Conservation (phyloP, 2,113 vertebrate species). For the Tachuris rubrigastra region DNA sequence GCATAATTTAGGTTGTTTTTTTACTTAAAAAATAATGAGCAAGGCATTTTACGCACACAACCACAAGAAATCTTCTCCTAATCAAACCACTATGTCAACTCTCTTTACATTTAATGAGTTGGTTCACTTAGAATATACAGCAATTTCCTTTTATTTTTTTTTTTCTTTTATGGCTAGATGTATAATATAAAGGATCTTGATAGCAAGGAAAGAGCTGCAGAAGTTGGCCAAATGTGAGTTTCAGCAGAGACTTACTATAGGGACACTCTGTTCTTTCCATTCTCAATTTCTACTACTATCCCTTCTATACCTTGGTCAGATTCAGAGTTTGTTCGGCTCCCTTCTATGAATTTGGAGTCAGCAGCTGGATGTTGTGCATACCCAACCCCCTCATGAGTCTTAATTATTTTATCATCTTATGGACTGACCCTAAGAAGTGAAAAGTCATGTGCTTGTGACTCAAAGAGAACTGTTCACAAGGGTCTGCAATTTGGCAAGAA, state of each 20-base stretch:
- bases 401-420: constrained; percentile 4
- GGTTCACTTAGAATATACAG: neutral
- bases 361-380: neutral
- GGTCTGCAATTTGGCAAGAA: constrained; percentile 39
- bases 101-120: neutral
- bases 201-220: neutral
- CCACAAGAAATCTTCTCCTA: neutral
- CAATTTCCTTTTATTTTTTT: neutral
- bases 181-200: neutral
- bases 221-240: neutral
- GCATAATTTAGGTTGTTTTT: constrained; percentile 13
- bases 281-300: neutral
- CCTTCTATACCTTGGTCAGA: neutral
- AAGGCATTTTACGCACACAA: neutral
- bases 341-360: neutral
- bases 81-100: neutral
- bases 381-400: neutral
- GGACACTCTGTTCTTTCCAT: neutral
- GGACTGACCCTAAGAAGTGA: neutral
- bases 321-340: neutral
- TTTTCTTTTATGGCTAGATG: neutral
- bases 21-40: neutral
- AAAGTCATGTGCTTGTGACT: neutral
- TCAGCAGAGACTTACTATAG: neutral
- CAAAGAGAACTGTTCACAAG: constrained; percentile 30